Evolutionary conservation across 2,888 invertebrate genomes (phyloP).

Genomic region (Idaea biselata): DNA sequence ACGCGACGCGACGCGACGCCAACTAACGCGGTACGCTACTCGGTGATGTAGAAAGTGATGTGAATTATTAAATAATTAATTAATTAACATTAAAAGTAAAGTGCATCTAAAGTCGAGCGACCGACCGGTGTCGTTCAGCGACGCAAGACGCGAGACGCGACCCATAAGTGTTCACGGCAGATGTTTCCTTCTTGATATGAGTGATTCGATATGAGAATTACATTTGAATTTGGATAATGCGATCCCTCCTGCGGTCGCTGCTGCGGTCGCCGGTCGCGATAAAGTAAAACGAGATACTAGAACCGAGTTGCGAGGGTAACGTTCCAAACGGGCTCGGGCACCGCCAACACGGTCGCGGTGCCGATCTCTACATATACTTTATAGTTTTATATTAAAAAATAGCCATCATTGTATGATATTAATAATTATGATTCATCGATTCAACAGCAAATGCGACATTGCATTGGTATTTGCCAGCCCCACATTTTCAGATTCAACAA

Average conservation of each 20-base stretch:
- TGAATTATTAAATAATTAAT: background rate
- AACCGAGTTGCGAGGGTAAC: conserved; percentile 57
- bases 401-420: conserved; percentile 57
- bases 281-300: conserved; percentile 33
- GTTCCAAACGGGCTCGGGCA: conserved; percentile 36
- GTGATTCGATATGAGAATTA: conserved; percentile 36
- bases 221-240: conserved; percentile 19
- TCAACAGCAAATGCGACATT: conserved; percentile 61
- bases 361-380: background rate
- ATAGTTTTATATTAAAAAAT: conserved; percentile 33
- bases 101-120: background rate
- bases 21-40: conserved; percentile 11
- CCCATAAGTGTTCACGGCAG: background rate
- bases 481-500: conserved; percentile 65
- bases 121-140: conserved; percentile 25
- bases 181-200: background rate
- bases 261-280: conserved; percentile 5
- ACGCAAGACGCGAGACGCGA: conserved; percentile 18
- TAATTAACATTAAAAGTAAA: background rate
- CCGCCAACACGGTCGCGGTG: conserved; percentile 8
- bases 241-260: background rate
- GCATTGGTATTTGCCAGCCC: conserved; percentile 63
- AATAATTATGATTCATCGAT: conserved; percentile 40
- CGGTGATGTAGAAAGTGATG: conserved; percentile 17
- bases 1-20: background rate